Evolutionary conservation across 2,797 vertebrate genomes (phyloP).

Genomic region (Podargus strigoides): DNA sequence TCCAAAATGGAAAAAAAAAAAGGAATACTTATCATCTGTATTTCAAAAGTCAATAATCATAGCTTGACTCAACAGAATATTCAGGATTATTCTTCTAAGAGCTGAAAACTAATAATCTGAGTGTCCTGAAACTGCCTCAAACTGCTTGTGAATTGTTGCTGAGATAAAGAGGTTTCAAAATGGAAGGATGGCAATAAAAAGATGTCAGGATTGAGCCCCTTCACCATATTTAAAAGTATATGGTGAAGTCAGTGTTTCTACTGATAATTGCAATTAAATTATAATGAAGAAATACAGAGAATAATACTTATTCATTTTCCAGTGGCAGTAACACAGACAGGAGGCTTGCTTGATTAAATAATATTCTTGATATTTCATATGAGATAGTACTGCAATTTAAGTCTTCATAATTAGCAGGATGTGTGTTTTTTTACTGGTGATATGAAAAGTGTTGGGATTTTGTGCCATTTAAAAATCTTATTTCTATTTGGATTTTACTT

Average conservation of each 20-base stretch:
- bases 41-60: neutral
- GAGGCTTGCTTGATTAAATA: neutral
- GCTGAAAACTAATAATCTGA: neutral
- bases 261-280: neutral
- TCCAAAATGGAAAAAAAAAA: neutral
- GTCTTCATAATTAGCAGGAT: neutral
- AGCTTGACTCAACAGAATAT: neutral
- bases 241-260: neutral
- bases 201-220: neutral
- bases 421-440: neutral
- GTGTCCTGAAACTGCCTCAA: neutral
- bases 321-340: neutral
- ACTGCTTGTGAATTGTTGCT: neutral
- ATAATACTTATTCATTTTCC: neutral
- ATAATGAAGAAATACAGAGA: neutral
- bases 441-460: neutral
- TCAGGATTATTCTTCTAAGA: neutral
- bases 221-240: neutral
- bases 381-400: neutral
- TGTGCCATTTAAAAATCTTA: slow-evolving; percentile 19
- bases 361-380: neutral
- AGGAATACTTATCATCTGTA: neutral
- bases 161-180: neutral
- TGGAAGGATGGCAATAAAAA: neutral
- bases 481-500: slow-evolving; percentile 32